A percentile compares a stretch with the other conserved stretches of the same genome.
Evolutionary conservation across 1,140 invertebrate genomes (phyloP).

Genomic region (Neodiprion lecontei): DNA sequence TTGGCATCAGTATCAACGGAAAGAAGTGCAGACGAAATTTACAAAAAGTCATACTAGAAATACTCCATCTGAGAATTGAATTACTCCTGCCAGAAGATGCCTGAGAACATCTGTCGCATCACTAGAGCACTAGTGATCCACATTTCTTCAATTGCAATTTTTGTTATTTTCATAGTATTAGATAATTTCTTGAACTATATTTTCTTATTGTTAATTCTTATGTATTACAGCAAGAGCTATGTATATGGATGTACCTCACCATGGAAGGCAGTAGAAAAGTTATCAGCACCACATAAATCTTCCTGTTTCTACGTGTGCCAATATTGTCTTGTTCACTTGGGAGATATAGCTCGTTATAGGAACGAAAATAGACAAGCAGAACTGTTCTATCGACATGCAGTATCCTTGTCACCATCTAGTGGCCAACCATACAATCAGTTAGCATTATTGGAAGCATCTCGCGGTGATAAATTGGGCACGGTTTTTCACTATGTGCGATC

Average conservation of each 20-base stretch:
- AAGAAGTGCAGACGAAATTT: too few relatives aligned
- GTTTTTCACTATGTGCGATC: slow-evolving; percentile 86
- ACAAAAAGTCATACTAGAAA: too few relatives aligned
- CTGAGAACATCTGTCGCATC: neutral
- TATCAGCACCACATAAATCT: slow-evolving; percentile 68
- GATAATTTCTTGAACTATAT: too few relatives aligned
- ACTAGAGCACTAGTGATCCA: neutral
- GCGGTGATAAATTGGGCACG: slow-evolving; percentile 81
- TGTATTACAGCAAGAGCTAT: slow-evolving; percentile 51
- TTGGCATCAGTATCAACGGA: too few relatives aligned
- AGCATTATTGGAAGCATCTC: slow-evolving; percentile 79
- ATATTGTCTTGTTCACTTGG: slow-evolving; percentile 86
- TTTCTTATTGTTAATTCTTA: slow-evolving; percentile 6
- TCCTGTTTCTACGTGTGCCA: slow-evolving; percentile 86
- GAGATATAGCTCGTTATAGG: slow-evolving; percentile 84
- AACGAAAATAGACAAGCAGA: slow-evolving; percentile 82
- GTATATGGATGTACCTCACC: slow-evolving; percentile 59
- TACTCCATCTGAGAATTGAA: too few relatives aligned
- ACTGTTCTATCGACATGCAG: slow-evolving; percentile 74
- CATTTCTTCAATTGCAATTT: neutral
- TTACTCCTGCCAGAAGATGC: too few relatives aligned
- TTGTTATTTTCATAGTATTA: slow-evolving; percentile 8
- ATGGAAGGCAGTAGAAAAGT: slow-evolving; percentile 57
- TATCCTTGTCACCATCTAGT: slow-evolving; percentile 79
- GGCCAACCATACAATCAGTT: slow-evolving; percentile 91